Conservation (phyloP, 2,113 vertebrate genomes). For the Sitta europaea region DNA sequence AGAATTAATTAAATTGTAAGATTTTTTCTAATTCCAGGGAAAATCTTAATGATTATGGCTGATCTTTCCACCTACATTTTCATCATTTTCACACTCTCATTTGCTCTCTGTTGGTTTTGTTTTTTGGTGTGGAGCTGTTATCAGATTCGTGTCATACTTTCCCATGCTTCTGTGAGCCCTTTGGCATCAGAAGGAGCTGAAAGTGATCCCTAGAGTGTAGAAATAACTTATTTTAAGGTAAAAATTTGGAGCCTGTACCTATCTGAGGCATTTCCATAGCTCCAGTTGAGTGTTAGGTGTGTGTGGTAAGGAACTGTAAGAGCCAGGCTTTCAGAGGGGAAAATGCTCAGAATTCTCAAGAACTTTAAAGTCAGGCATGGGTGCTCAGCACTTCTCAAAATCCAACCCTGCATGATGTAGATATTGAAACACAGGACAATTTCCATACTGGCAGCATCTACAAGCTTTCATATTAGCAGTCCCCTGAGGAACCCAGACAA, state of each 20-base stretch:
- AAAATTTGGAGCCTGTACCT: background rate
- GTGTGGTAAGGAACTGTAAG: background rate
- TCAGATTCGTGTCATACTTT: background rate
- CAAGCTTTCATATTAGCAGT: background rate
- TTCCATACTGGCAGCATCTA: background rate
- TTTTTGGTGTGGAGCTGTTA: background rate
- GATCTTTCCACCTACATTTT: background rate
- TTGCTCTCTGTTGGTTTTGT: background rate
- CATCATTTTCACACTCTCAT: background rate
- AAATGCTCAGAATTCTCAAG: background rate
- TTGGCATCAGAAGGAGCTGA: background rate
- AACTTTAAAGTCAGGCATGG: background rate
- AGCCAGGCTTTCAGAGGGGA: background rate
- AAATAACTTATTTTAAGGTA: background rate
- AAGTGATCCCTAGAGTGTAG: background rate
- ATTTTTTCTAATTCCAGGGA: background rate
- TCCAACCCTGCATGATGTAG: background rate
- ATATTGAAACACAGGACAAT: background rate
- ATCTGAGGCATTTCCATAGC: background rate
- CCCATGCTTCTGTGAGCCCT: background rate
- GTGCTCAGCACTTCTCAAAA: background rate
- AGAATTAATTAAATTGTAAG: background rate
- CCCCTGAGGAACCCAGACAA: background rate
- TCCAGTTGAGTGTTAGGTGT: background rate
- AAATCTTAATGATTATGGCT: background rate